Conservation (phyloP, 2,113 vertebrate genomes). For the Oncorhynchus mykiss region DNA sequence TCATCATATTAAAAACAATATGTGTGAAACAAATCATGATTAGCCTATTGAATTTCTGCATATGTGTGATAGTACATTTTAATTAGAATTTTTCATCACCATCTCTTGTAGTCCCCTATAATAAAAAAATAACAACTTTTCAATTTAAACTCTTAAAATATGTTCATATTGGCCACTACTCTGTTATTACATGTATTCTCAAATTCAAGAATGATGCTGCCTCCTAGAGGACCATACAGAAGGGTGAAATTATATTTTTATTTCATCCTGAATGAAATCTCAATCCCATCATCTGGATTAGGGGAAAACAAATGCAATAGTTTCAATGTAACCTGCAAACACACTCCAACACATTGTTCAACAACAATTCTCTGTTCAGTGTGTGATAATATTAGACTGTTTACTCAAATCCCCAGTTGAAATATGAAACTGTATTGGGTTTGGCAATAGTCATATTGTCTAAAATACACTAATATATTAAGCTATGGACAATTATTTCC, state of each 20-base stretch:
- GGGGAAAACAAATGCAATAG: neutral
- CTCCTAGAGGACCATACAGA: slow-evolving; percentile 8
- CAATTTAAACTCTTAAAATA: too few species aligned
- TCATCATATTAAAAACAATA: too few species aligned
- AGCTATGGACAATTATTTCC: neutral
- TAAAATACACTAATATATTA: neutral
- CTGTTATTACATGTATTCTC: neutral
- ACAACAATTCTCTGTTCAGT: neutral
- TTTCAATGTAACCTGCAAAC: slow-evolving; percentile 3
- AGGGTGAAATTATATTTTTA: neutral
- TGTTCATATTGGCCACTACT: neutral
- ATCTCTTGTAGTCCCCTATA: too few species aligned
- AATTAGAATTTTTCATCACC: too few species aligned
- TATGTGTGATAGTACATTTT: too few species aligned
- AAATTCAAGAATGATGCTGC: slow-evolving; percentile 11
- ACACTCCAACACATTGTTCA: neutral
- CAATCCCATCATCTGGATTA: slow-evolving; percentile 2
- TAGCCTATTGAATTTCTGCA: too few species aligned
- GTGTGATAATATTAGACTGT: neutral
- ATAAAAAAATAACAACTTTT: too few species aligned
- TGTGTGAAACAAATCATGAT: too few species aligned
- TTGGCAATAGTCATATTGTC: neutral
- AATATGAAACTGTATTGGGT: neutral
- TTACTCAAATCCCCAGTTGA: neutral
- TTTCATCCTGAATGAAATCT: slow-evolving; percentile 6